Evolutionary conservation across 2,888 invertebrate genomes (phyloP), one percentile per base, ranked within the genome.

Genomic region (Ophion ventricosus): DNA sequence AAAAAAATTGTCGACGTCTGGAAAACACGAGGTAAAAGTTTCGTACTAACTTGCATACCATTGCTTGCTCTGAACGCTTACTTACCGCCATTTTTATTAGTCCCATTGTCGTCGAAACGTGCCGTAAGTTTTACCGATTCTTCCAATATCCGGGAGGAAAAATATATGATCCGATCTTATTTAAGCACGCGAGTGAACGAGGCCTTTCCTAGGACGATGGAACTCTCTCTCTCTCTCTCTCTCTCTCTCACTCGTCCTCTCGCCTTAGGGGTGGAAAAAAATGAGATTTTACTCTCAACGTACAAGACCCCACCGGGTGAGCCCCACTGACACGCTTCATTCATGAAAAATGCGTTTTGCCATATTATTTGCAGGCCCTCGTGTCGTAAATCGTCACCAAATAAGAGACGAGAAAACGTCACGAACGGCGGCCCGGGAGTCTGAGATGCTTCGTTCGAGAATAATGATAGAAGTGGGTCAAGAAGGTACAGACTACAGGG

Each of bases 261-360:
- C 23, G 17, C 26, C 29, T 74, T 56, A 7, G 35, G n/a, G 56
- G 23, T 57, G 1, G 43, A 43, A 59, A 69, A 66, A 23, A 43
- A 57, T 49, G 56, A 43, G 64, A 26, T 49, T 70, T 29, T 35
- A 54, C 20, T 43, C 69, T 73, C 10, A 35, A 35, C 54, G 35
- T 35, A 35, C 23, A 29, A 49, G 74, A 61, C 57, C 82, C 64
- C 59, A 80, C 82, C 80, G 57, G 40, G 81, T 86, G 87, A 86
- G 43, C 11, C 87, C 87, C 82, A 87, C 75, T 87, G 84, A 80
- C 87, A 87, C 80, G 85, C 73, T 79, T 86, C 75, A 67, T 35
- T 77, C 23, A 70, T 29, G 59, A 78, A 78, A 73, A 78, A 78
- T 77, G 40, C 79, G 40, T 79, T 79, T 78, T 77, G 81, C 63